A percentile compares a stretch with the other conserved stretches of the same genome.
Evolutionary conservation across 2,113 vertebrate genomes (phyloP).

Genomic region (Regulus satrapa): DNA sequence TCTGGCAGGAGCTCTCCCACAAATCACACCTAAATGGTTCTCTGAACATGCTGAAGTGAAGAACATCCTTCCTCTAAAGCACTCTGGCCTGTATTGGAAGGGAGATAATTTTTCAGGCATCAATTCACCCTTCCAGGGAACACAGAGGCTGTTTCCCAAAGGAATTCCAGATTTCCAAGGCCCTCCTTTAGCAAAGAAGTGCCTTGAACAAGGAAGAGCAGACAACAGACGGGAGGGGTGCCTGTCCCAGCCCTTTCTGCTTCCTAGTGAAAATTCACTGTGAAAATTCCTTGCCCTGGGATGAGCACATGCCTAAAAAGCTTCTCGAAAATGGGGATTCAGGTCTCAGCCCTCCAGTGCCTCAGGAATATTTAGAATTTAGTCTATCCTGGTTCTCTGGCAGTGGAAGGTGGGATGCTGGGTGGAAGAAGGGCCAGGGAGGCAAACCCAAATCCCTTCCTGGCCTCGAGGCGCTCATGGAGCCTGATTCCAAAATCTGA

Average conservation of each 20-base stretch:
- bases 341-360: background rate
- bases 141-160: background rate
- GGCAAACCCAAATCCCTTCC: background rate
- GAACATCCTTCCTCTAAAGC: background rate
- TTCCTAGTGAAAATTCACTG: background rate
- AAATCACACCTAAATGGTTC: background rate
- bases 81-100: background rate
- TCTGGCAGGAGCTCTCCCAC: background rate
- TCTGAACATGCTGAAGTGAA: background rate
- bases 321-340: background rate
- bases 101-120: background rate
- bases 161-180: background rate
- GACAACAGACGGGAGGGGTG: accelerated
- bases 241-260: background rate
- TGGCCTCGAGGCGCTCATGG: accelerated
- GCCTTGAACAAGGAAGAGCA: background rate
- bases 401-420: background rate
- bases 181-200: background rate
- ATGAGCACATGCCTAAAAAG: background rate
- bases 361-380: background rate
- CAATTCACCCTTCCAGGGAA: background rate
- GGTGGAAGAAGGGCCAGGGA: background rate
- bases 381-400: background rate
- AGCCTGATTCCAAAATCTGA: background rate
- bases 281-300: background rate